Percentiles rank a stretch among this genome's conserved stretches.
Conservation (phyloP, 30 jellyfish, hydroid and myxozoan genomes). For the Mastigias papua region DNA sequence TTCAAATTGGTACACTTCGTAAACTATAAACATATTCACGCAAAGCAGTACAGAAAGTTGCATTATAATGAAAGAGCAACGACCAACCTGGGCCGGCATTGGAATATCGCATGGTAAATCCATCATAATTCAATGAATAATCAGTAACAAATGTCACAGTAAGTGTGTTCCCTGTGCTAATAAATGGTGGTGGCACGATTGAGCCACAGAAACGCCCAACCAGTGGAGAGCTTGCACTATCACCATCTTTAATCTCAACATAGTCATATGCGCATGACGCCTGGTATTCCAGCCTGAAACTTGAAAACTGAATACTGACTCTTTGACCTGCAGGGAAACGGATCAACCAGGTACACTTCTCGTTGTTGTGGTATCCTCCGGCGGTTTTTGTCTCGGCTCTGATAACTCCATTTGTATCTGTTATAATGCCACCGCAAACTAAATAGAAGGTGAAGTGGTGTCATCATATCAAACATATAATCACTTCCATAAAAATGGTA, state of each 20-base stretch:
- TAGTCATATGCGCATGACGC: conserved; percentile 69
- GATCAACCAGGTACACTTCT: conserved; percentile 82
- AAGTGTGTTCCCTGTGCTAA: conserved; percentile 71
- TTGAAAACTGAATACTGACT: conserved; percentile 53
- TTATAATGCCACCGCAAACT: conserved; percentile 90
- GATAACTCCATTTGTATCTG: conserved; percentile 51
- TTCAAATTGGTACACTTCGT: no score
- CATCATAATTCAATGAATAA: conserved; percentile 46
- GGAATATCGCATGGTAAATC: conserved; percentile 74
- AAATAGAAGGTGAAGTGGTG: not conserved
- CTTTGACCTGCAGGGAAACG: conserved; percentile 78
- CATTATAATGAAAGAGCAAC: not conserved
- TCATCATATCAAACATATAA: not conserved
- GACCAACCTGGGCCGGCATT: conserved; percentile 70
- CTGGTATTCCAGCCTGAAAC: conserved; percentile 71
- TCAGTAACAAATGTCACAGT: conserved; percentile 78
- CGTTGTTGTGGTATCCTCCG: conserved; percentile 72
- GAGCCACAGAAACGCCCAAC: conserved; percentile 91
- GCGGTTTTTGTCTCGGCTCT: conserved; percentile 27
- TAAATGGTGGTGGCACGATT: conserved; percentile 79
- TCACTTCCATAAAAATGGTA: no score
- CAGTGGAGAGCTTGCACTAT: conserved; percentile 57
- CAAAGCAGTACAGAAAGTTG: no score
- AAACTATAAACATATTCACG: no score
- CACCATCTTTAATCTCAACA: conserved; percentile 88